Conservation (phyloP, 1,140 invertebrate genomes). For the Octopus sinensis region DNA sequence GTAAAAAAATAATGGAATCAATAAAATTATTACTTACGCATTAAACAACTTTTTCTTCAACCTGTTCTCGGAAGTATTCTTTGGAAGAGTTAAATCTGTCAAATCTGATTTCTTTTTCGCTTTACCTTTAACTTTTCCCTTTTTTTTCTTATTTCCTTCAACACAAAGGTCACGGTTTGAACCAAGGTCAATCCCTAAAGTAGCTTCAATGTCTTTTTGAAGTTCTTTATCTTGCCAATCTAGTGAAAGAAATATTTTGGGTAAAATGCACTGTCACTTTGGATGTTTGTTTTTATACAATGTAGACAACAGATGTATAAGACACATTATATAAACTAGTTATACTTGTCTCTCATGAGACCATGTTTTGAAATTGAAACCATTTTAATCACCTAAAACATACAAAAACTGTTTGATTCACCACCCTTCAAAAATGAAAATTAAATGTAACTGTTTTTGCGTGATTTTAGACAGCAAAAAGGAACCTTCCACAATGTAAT, state of each 20-base stretch:
- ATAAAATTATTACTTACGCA: slow-evolving; percentile 34
- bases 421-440: too few species aligned
- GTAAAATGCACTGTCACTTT: too few species aligned
- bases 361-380: too few species aligned
- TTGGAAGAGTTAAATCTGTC: slow-evolving; percentile 50
- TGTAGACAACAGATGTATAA: too few species aligned
- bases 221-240: slow-evolving; percentile 62
- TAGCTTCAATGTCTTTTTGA: slow-evolving; percentile 59
- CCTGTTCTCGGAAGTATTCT: slow-evolving; percentile 49
- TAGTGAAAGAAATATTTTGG: neutral
- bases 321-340: too few species aligned
- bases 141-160: slow-evolving; percentile 34
- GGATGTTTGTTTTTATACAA: too few species aligned
- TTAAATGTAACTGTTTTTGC: too few species aligned
- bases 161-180: slow-evolving; percentile 30
- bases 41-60: slow-evolving; percentile 54
- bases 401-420: too few species aligned
- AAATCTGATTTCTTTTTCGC: slow-evolving; percentile 46
- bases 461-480: too few species aligned
- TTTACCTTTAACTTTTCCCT: slow-evolving; percentile 43
- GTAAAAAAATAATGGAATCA: neutral
- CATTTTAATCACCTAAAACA: too few species aligned
- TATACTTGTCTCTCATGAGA: too few species aligned
- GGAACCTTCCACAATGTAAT: too few species aligned
- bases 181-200: slow-evolving; percentile 54